Base-by-base conservation (phyloP, 1,140 invertebrate genomes). In the Cephus cinctus region DNA sequence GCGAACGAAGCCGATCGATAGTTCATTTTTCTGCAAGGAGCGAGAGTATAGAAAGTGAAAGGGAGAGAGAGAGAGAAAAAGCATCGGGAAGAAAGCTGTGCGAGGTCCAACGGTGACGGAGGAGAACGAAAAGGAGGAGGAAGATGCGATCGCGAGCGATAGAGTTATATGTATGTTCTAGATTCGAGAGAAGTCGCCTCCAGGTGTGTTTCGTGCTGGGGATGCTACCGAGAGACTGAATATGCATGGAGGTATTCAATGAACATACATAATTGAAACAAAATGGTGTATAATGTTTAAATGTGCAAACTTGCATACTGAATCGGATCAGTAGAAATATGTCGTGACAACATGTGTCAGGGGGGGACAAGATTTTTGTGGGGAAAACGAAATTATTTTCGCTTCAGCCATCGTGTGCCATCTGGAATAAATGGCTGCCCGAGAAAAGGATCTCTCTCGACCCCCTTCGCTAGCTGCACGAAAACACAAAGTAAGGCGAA, bases 331-430 rank as follows among this genome's bases (percentile, higher is more conserved):
- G n/a, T n/a, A n/a, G n/a, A n/a, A n/a, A n/a, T n/a, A n/a, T n/a
- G n/a, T n/a, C n/a, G n/a, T n/a, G n/a, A n/a, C n/a, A n/a, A n/a
- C n/a, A n/a, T n/a, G n/a, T n/a, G n/a, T n/a, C n/a, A 34, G 25
- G 30, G 12, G 14, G 34, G 1, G 27, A 18, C 9, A 9, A 14
- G 9, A 16, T 2, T 4, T 21, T 31, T 2, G 20, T 2, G 27
- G 12, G 12, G 6, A 42, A 54, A 45, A 32, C 27, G 38, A 47
- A 30, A 43, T 48, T 47, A 43, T 57, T 54, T 54, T 52, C 49
- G 39, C 54, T 56, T 56, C 43, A 56, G 54, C 39, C n/a, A n/a
- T n/a, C n/a, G n/a, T n/a, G n/a, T n/a, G n/a, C 36, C 23, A 15
- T 45, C 47, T 18, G 41, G 35, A 43, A 31, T 12, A 36, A 25